A percentile compares a stretch with the other conserved stretches of the same genome.
phyloP scores from a whole-genome alignment of 2,797 vertebrate species.

The Gobionotothen gibberifrons region DNA sequence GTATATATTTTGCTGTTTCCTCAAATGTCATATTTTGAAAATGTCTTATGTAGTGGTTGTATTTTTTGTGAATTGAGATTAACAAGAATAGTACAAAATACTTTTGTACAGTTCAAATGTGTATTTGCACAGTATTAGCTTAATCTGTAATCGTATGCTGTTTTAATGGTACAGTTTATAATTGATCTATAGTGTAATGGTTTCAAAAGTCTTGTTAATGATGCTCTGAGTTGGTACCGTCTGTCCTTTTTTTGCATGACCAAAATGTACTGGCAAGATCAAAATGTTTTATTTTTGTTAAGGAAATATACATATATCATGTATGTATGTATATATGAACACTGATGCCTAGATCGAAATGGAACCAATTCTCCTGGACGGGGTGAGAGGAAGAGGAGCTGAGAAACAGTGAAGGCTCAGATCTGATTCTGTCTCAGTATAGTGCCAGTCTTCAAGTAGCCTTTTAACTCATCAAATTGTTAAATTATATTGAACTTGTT shows the following conservation, averaged over 20 bases:
- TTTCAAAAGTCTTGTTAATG: slow-evolving; percentile 71
- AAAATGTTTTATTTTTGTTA: slow-evolving; percentile 82
- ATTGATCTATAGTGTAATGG: slow-evolving; percentile 71
- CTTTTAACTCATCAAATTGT: slow-evolving; percentile 80
- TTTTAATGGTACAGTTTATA: slow-evolving; percentile 74
- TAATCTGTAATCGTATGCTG: slow-evolving; percentile 76
- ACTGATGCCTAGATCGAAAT: slow-evolving; percentile 70
- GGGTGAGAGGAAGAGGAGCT: slow-evolving; percentile 24
- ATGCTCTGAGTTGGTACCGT: slow-evolving; percentile 68
- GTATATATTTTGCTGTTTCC: slow-evolving; percentile 80
- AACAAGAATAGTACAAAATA: slow-evolving; percentile 72
- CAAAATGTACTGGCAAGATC: slow-evolving; percentile 78
- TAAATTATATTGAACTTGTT: slow-evolving; percentile 86
- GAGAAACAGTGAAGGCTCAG: slow-evolving; percentile 72
- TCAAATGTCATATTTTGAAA: slow-evolving; percentile 76
- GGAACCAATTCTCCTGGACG: slow-evolving; percentile 51
- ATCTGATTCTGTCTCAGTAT: slow-evolving; percentile 84
- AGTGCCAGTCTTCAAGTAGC: slow-evolving; percentile 89
- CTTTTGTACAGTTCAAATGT: slow-evolving; percentile 82
- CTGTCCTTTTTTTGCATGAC: slow-evolving; percentile 47
- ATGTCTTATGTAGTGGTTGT: slow-evolving; percentile 62
- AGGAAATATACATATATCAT: slow-evolving; percentile 42
- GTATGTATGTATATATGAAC: slow-evolving; percentile 37
- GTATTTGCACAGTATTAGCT: slow-evolving; percentile 88
- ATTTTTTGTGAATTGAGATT: slow-evolving; percentile 74